A percentile compares a stretch with the other conserved stretches of the same genome.
phyloP scores from a whole-genome alignment of 2,888 invertebrate genomes.

The Tenthredo scrophulariae region DNA sequence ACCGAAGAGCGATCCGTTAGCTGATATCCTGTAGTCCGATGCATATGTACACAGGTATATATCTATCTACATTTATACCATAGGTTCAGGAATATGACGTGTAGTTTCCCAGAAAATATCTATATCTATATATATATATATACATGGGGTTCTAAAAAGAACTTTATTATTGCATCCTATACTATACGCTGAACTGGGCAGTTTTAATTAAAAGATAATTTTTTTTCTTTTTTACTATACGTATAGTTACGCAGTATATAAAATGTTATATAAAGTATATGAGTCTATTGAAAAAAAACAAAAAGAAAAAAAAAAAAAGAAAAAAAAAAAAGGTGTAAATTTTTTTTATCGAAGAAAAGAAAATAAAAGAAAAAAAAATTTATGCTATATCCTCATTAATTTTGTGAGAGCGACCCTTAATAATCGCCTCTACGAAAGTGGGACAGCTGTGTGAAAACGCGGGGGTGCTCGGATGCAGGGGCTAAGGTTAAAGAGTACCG shows the following conservation, averaged over 20 bases:
- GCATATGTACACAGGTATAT: not conserved
- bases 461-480: not conserved
- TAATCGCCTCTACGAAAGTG: conserved; percentile 18
- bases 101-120: not conserved
- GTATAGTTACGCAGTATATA: not conserved
- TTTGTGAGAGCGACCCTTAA: conserved; percentile 6
- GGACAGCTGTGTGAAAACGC: conserved; percentile 17
- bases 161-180: not conserved
- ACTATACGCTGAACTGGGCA: not conserved
- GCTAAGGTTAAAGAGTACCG: conserved; percentile 7
- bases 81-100: not conserved
- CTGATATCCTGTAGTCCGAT: conserved; percentile 8
- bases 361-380: not conserved
- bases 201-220: conserved; percentile 4
- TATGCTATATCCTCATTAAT: conserved; percentile 5
- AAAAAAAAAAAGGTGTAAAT: not conserved
- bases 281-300: not conserved
- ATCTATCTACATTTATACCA: not conserved
- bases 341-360: not conserved
- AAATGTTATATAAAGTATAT: not conserved
- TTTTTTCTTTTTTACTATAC: not conserved
- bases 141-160: not conserved
- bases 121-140: not conserved
- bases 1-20: conserved; percentile 38
- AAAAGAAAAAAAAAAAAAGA: not conserved